Conservation (phyloP, 1,140 invertebrate genomes). For the Pseudoatta argentina region DNA sequence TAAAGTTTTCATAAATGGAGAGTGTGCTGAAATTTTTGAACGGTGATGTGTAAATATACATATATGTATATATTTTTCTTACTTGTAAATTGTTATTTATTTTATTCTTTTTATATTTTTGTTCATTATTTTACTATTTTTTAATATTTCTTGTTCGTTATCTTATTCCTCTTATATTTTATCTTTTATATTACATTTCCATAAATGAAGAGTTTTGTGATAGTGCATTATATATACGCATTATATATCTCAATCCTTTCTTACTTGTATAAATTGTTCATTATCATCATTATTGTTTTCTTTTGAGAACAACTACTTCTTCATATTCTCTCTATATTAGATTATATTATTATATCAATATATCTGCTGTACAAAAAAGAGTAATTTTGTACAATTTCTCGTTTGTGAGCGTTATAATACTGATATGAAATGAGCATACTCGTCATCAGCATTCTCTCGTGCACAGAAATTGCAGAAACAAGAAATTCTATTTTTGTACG, state of each 20-base stretch:
- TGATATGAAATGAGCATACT: constrained; percentile 6
- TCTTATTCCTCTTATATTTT: too few species aligned
- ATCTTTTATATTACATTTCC: too few species aligned
- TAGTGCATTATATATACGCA: neutral
- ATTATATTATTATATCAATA: neutral
- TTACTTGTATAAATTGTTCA: neutral
- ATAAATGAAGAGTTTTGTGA: too few species aligned
- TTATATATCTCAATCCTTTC: neutral
- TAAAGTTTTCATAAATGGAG: too few species aligned
- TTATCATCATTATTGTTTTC: neutral
- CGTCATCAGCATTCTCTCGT: constrained; percentile 25
- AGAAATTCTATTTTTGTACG: constrained; percentile 51
- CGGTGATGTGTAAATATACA: too few species aligned
- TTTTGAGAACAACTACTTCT: neutral
- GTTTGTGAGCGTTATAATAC: constrained; percentile 5
- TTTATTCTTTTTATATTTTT: too few species aligned
- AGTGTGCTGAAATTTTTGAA: too few species aligned
- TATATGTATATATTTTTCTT: too few species aligned
- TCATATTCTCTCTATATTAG: neutral
- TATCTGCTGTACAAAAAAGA: neutral
- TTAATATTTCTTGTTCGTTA: too few species aligned
- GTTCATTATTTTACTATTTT: too few species aligned
- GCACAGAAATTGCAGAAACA: constrained; percentile 29
- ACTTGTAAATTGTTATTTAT: too few species aligned
- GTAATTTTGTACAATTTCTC: neutral